A percentile compares a stretch with the other conserved stretches of the same genome.
Evolutionary conservation across 2,888 invertebrate genomes (phyloP).

Genomic region (Hipparchia sbordonii): DNA sequence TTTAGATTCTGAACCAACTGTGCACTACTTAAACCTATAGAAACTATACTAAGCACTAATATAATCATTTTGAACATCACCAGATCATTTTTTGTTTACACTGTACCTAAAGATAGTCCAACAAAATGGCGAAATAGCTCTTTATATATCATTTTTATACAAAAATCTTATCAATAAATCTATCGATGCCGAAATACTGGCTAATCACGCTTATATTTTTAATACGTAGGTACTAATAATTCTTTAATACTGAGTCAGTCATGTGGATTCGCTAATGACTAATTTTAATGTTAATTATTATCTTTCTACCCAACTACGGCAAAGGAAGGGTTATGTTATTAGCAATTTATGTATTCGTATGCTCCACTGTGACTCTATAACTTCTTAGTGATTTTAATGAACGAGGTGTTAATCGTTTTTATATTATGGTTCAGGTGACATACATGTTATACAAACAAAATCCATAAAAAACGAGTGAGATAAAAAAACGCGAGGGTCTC

Average conservation of each 20-base stretch:
- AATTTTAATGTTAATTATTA: not conserved
- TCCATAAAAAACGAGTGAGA: too few species aligned
- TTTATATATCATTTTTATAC: conserved; percentile 49
- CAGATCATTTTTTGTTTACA: conserved; percentile 58
- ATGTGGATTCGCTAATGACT: not conserved
- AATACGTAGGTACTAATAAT: conserved; percentile 10
- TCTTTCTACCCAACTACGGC: too few species aligned
- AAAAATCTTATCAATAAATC: conserved; percentile 44
- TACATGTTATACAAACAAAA: too few species aligned
- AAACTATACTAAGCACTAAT: conserved; percentile 56
- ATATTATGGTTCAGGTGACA: too few species aligned
- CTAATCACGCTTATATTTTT: conserved; percentile 28
- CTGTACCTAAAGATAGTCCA: conserved; percentile 51
- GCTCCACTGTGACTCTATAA: too few species aligned
- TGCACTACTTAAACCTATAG: conserved; percentile 54
- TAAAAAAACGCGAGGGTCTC: too few species aligned
- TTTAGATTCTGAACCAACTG: conserved; percentile 62
- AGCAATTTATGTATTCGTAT: too few species aligned
- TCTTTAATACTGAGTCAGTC: conserved; percentile 3
- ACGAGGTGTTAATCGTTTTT: too few species aligned
- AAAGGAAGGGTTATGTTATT: too few species aligned
- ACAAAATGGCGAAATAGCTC: conserved; percentile 51
- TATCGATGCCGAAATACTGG: conserved; percentile 32
- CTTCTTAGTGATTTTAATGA: too few species aligned
- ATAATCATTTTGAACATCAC: conserved; percentile 55